These are phyloP conservation scores for Perdita meconis DNA, from an alignment of 2,888 invertebrate species.

Conservation along the genomic window DNA sequence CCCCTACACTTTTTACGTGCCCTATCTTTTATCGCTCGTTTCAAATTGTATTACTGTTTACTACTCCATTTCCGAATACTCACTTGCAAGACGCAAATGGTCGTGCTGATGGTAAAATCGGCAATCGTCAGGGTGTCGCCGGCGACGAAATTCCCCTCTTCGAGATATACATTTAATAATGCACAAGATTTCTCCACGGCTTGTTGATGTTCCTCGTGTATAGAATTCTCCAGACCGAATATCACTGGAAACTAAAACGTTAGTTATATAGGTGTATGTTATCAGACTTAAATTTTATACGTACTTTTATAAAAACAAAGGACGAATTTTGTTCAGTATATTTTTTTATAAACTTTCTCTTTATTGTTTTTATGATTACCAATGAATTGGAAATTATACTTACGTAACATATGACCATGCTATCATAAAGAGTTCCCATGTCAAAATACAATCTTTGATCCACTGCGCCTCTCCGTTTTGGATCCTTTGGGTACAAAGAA, in stretches of 20 bases:
- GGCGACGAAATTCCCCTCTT: constrained; percentile 87
- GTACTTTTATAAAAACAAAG: too few species aligned
- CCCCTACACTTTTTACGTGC: not conserved
- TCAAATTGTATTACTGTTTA: not conserved
- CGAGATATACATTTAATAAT: constrained; percentile 86
- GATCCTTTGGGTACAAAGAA: constrained; percentile 90
- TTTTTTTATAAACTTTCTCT: too few species aligned
- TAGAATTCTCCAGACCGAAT: constrained; percentile 82
- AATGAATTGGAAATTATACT: too few species aligned
- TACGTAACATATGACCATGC: constrained; percentile 90
- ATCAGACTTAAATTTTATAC: too few species aligned
- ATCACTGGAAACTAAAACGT: constrained; percentile 86
- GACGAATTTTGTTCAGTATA: too few species aligned
- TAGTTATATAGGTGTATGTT: not conserved
- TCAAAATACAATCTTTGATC: constrained; percentile 93
- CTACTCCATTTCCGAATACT: constrained; percentile 29
- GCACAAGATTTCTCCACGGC: constrained; percentile 87
- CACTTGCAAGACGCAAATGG: constrained; percentile 86
- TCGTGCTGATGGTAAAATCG: constrained; percentile 88
- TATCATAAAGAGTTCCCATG: constrained; percentile 89
- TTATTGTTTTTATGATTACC: too few species aligned
- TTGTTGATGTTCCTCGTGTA: constrained; percentile 77
- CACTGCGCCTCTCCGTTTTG: constrained; percentile 90
- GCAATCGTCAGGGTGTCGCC: constrained; percentile 90
- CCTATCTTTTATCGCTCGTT: constrained; percentile 12